phyloP scores from a whole-genome alignment of 2,888 invertebrate genomes.

The Isotomurus palustris region DNA sequence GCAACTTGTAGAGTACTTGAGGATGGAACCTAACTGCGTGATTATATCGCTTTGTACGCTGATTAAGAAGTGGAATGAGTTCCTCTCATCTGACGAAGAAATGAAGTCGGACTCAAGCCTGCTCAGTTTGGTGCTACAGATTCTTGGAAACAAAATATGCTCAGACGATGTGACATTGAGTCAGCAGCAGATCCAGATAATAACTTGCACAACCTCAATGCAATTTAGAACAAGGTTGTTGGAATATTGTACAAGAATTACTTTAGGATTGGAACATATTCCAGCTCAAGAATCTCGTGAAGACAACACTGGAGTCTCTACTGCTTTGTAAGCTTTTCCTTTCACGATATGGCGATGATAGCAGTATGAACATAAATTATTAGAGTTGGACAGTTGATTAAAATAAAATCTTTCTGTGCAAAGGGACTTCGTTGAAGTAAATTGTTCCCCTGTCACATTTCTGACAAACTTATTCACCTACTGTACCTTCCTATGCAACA shows the following conservation, averaged over 20 bases:
- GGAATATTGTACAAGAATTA: neutral
- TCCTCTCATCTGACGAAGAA: constrained; percentile 18
- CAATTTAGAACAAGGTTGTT: constrained; percentile 14
- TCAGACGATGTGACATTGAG: constrained; percentile 13
- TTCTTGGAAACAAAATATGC: constrained; percentile 32
- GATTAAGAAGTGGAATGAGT: constrained; percentile 25
- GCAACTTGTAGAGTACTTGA: no score
- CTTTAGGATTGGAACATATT: no score
- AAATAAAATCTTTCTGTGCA: neutral
- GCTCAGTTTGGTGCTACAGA: constrained; percentile 22
- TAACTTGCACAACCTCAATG: constrained; percentile 12
- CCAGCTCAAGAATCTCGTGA: no score
- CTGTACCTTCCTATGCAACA: constrained; percentile 8
- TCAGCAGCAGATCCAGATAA: constrained; percentile 17
- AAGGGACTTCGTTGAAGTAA: constrained; percentile 9
- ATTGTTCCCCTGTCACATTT: constrained; percentile 14
- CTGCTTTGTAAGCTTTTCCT: no score
- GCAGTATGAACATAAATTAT: neutral
- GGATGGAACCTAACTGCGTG: constrained; percentile 12
- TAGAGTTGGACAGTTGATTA: neutral
- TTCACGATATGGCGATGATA: neutral
- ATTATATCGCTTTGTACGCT: constrained; percentile 24
- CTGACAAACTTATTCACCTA: constrained; percentile 15
- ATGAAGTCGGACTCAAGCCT: constrained; percentile 9
- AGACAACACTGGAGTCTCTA: no score